phyloP scores from a whole-genome alignment of 2,113 vertebrate genomes.

The Donacobius atricapilla region DNA sequence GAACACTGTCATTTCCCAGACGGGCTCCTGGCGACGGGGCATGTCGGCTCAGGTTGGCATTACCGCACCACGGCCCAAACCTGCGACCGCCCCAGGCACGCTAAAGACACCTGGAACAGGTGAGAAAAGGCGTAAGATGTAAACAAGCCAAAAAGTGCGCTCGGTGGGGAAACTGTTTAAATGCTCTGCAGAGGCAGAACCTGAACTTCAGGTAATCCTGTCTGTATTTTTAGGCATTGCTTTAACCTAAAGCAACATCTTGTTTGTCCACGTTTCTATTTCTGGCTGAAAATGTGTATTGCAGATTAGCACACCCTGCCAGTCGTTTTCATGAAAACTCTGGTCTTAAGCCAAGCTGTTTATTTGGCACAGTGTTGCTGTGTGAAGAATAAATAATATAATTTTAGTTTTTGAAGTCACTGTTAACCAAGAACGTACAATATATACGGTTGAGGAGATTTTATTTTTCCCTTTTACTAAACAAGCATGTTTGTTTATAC shows the following conservation, averaged over 20 bases:
- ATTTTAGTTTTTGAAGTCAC: background rate
- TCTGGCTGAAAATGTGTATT: background rate
- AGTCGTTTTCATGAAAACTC: slow-evolving; percentile 8
- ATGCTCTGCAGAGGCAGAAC: slow-evolving; percentile 25
- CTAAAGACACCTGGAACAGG: slow-evolving; percentile 88
- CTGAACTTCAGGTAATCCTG: slow-evolving; percentile 54
- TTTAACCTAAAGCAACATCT: background rate
- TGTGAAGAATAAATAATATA: background rate
- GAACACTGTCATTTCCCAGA: slow-evolving; percentile 85
- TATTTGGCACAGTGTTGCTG: background rate
- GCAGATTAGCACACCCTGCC: background rate
- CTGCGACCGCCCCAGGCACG: slow-evolving; percentile 65
- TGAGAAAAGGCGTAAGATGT: slow-evolving; percentile 57
- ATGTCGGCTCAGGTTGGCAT: slow-evolving; percentile 96
- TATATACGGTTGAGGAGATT: background rate
- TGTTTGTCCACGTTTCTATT: background rate
- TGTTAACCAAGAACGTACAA: background rate
- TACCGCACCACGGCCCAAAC: slow-evolving; percentile 88
- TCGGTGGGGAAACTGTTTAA: background rate
- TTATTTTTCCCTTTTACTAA: background rate
- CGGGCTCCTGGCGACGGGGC: slow-evolving; percentile 94
- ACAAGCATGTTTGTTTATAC: background rate
- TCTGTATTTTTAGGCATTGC: slow-evolving; percentile 20
- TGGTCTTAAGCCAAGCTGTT: background rate
- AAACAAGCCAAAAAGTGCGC: background rate